Evolutionary conservation across 2,797 vertebrate genomes (phyloP).

Genomic region (Orestias chungarensis): DNA sequence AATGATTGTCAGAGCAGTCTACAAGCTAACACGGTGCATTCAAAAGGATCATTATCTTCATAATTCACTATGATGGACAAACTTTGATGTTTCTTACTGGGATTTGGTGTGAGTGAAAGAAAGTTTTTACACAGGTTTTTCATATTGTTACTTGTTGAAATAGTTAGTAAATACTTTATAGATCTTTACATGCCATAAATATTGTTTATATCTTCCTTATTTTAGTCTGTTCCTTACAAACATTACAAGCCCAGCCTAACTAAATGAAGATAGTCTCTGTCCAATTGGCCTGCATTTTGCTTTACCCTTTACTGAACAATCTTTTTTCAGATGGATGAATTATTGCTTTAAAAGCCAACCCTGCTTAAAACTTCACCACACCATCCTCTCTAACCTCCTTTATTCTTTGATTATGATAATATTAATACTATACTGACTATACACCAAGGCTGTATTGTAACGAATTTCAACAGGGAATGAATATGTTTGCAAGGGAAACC

Average conservation of each 20-base stretch:
- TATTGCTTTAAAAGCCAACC: not conserved
- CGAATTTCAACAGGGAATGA: not conserved
- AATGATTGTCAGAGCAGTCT: slow-evolving; percentile 1
- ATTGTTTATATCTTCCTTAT: no score
- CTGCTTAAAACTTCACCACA: not conserved
- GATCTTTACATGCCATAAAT: no score
- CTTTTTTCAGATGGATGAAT: not conserved
- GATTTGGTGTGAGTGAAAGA: not conserved
- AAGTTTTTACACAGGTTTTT: not conserved
- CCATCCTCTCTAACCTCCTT: not conserved
- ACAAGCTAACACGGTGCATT: slow-evolving; percentile 3
- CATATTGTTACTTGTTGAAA: not conserved
- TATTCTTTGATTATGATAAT: not conserved
- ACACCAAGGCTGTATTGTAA: not conserved
- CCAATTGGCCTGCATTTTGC: not conserved
- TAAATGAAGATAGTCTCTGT: not conserved
- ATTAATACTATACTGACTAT: not conserved
- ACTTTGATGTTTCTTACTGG: not conserved
- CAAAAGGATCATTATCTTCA: not conserved
- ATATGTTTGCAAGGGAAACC: not conserved
- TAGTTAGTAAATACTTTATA: not conserved
- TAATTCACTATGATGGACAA: not conserved
- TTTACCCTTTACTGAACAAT: not conserved
- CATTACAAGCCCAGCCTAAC: not conserved
- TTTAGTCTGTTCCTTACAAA: no score